These are phyloP conservation scores for Pteruthius melanotis DNA, from an alignment of 2,113 vertebrate species.

Conservation along the genomic window DNA sequence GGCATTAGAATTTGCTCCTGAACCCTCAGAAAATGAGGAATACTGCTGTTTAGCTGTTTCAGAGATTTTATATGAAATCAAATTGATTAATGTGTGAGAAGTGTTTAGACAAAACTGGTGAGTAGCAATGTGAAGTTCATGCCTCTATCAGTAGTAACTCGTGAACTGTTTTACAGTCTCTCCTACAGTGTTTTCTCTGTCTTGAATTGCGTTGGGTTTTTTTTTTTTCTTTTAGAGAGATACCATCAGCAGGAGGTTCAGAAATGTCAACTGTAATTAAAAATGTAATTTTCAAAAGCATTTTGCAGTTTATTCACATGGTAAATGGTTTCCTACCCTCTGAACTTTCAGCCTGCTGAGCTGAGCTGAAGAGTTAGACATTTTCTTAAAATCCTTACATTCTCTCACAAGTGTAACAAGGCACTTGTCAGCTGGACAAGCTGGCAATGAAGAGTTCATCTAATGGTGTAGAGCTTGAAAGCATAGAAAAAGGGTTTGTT, in stretches of 20 bases:
- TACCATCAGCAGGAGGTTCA: slow-evolving; percentile 59
- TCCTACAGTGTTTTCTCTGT: not conserved
- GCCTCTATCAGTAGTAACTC: not conserved
- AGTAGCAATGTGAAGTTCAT: not conserved
- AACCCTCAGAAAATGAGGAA: not conserved
- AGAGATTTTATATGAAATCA: not conserved
- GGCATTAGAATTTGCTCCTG: not conserved
- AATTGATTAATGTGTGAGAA: not conserved
- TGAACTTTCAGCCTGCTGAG: slow-evolving; percentile 66
- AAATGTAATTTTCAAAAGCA: slow-evolving; percentile 68
- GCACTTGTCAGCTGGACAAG: slow-evolving; percentile 35
- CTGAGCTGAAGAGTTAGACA: slow-evolving; percentile 42
- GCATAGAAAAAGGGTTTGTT: not conserved
- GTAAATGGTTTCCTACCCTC: slow-evolving; percentile 59
- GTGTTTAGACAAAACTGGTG: not conserved
- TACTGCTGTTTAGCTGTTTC: not conserved
- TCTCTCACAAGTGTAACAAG: slow-evolving; percentile 3
- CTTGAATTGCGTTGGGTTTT: not conserved
- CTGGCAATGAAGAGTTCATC: slow-evolving; percentile 1
- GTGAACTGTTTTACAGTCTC: not conserved
- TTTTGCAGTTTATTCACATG: slow-evolving; percentile 62
- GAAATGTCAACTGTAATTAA: slow-evolving; percentile 72
- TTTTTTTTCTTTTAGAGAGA: slow-evolving; percentile 17
- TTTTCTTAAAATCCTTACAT: slow-evolving; percentile 39
- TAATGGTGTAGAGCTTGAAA: slow-evolving; percentile 13